These are phyloP conservation scores for Sisyra terminalis DNA, from an alignment of 2,888 invertebrate genomes.

Conservation along the genomic window DNA sequence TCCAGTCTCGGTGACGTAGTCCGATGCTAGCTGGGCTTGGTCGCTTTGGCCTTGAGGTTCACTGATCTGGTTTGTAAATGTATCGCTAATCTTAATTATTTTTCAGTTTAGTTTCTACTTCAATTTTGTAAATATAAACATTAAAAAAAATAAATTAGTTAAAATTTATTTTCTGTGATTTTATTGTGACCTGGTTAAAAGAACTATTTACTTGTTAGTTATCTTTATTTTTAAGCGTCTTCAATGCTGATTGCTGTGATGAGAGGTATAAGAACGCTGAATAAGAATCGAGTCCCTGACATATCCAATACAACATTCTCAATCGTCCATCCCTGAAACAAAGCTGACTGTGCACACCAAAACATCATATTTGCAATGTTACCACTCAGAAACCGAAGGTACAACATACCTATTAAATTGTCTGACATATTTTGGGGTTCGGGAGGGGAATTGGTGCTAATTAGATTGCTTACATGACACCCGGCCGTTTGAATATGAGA, in stretches of 20 bases:
- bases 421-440: neutral
- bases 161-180: neutral
- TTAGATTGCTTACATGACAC: neutral
- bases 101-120: neutral
- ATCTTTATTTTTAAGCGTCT: neutral
- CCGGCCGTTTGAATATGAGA: slow-evolving; percentile 2
- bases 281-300: no score
- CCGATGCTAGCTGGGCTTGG: neutral
- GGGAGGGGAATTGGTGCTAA: neutral
- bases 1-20: neutral
- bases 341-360: no score
- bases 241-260: no score
- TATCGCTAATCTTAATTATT: neutral
- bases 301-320: no score
- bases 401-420: no score
- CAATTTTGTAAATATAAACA: slow-evolving; percentile 1
- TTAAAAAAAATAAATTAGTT: neutral
- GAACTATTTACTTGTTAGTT: slow-evolving; percentile 3
- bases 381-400: no score
- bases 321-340: no score
- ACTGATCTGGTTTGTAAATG: slow-evolving; percentile 2
- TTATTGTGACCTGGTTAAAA: neutral
- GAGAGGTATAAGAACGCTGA: no score
- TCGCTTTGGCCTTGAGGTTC: neutral
- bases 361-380: no score